Conservation (phyloP, 1,140 invertebrate genomes). For the Tribolium madens region DNA sequence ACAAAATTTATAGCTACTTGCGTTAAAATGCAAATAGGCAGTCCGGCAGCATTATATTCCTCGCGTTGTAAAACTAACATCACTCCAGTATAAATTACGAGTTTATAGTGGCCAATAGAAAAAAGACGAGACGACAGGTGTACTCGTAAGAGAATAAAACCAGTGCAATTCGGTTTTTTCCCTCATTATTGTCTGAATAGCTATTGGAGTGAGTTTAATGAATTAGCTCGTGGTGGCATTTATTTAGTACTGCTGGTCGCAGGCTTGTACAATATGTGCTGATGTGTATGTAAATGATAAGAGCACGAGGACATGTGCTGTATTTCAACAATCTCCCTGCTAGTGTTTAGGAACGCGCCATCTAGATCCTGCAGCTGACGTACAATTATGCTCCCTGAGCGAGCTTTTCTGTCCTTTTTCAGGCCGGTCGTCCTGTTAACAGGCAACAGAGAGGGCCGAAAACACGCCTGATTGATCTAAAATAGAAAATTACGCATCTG, state of each 20-base stretch:
- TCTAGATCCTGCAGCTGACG: slow-evolving; percentile 49
- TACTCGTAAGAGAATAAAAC: slow-evolving; percentile 4
- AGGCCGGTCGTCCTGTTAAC: background rate
- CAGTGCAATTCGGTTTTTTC: background rate
- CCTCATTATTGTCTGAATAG: background rate
- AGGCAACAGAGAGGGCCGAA: background rate
- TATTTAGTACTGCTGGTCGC: slow-evolving; percentile 21
- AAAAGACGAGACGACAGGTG: background rate
- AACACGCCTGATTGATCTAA: slow-evolving; percentile 43
- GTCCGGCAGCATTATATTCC: slow-evolving; percentile 1
- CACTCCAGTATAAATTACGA: slow-evolving; percentile 16
- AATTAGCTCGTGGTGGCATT: background rate
- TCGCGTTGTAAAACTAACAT: background rate
- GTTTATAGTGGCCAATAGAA: background rate
- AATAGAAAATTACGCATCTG: slow-evolving; percentile 49
- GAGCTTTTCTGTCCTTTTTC: slow-evolving; percentile 27
- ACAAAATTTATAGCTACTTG: background rate
- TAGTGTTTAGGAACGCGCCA: slow-evolving; percentile 48
- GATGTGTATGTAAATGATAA: slow-evolving; percentile 45
- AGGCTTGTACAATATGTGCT: slow-evolving; percentile 29
- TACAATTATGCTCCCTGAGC: slow-evolving; percentile 36
- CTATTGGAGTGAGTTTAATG: background rate
- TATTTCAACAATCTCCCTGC: slow-evolving; percentile 36
- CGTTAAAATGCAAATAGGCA: slow-evolving; percentile 14
- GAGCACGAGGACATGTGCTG: slow-evolving; percentile 38